A percentile compares a stretch with the other conserved stretches of the same genome.
phyloP scores from a whole-genome alignment of 2,113 vertebrate species.

The Thryonomys swinderianus region DNA sequence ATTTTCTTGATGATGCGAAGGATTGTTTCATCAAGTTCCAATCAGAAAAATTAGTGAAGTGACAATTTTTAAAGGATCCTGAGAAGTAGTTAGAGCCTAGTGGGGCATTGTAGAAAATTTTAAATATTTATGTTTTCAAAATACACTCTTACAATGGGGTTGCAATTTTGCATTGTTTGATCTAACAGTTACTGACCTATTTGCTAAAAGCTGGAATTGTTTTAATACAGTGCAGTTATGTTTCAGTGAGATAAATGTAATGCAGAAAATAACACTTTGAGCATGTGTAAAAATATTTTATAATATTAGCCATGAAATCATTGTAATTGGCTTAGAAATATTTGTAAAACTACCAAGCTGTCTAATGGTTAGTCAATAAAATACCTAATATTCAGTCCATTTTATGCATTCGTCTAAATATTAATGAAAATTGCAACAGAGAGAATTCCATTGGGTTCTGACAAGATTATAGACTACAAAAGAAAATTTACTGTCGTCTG shows the following conservation, averaged over 20 bases:
- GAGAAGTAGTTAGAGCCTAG: background rate
- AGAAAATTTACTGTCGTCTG: conserved; percentile 72
- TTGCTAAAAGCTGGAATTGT: conserved; percentile 28
- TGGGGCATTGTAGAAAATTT: background rate
- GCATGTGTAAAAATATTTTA: background rate
- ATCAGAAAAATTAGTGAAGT: background rate
- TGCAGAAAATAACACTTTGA: conserved; percentile 21
- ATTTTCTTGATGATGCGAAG: background rate
- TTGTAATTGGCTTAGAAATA: background rate
- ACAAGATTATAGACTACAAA: conserved; percentile 56
- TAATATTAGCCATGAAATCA: conserved; percentile 26
- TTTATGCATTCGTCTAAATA: conserved; percentile 72
- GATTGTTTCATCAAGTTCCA: background rate
- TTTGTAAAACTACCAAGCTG: background rate
- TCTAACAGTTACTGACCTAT: background rate
- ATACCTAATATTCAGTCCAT: background rate
- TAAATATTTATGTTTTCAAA: background rate
- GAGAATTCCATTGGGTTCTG: conserved; percentile 54
- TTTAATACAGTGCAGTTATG: background rate
- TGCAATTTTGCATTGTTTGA: background rate
- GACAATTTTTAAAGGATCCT: background rate
- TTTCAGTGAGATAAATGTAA: conserved; percentile 22
- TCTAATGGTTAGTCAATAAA: conserved; percentile 47
- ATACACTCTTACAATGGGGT: background rate
- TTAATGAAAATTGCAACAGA: conserved; percentile 67